phyloP scores from a whole-genome alignment of 1,140 invertebrate genomes.

The Orius insidiosus region DNA sequence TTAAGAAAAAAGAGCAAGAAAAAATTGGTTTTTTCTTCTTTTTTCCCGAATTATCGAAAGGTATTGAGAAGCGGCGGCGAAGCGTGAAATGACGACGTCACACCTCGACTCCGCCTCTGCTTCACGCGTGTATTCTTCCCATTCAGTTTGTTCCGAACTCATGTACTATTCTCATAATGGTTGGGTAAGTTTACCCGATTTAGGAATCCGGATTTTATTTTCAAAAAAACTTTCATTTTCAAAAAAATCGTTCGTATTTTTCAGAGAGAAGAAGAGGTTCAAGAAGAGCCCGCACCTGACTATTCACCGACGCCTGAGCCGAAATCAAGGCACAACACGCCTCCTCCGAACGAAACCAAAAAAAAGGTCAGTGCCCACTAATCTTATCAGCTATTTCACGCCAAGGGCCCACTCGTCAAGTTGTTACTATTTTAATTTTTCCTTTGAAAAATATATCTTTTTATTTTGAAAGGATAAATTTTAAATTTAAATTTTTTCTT shows the following conservation, averaged over 20 bases:
- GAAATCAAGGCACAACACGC: conserved; percentile 26
- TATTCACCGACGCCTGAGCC: conserved; percentile 40
- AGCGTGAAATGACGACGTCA: too few relatives aligned
- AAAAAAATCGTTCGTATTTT: conserved; percentile 6
- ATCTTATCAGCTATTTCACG: background rate
- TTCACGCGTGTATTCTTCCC: too few relatives aligned
- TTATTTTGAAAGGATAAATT: background rate
- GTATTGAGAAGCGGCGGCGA: too few relatives aligned
- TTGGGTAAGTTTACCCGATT: background rate
- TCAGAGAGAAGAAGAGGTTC: conserved; percentile 24
- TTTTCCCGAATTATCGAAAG: too few relatives aligned
- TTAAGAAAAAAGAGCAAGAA: too few relatives aligned
- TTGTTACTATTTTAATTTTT: background rate
- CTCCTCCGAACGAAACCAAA: conserved; percentile 7
- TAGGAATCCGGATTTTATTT: background rate
- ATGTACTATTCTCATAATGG: conserved; percentile 8
- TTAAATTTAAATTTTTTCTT: background rate
- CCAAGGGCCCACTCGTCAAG: background rate
- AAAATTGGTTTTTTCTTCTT: too few relatives aligned
- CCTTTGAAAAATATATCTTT: background rate
- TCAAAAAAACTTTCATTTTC: background rate
- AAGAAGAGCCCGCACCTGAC: conserved; percentile 44
- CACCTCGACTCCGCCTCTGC: too few relatives aligned
- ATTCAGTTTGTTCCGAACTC: too few relatives aligned
- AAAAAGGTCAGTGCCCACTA: conserved; percentile 8